These are phyloP conservation scores for Cheilosia impressa DNA, from an alignment of 2,888 invertebrate genomes.

Conservation along the genomic window DNA sequence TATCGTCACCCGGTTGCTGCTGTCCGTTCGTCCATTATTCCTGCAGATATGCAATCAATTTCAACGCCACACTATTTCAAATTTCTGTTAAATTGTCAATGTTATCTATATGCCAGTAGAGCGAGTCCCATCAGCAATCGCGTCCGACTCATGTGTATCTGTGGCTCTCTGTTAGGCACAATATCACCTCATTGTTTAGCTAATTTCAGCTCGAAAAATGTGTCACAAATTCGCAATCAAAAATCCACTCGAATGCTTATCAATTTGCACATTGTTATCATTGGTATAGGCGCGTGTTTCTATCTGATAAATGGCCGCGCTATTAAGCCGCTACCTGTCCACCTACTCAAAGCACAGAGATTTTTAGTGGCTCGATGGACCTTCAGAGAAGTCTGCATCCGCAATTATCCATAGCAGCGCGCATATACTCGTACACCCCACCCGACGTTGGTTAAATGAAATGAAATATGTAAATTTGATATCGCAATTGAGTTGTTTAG, in stretches of 20 bases:
- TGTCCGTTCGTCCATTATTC: not conserved
- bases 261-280: slow-evolving; percentile 37
- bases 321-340: not conserved
- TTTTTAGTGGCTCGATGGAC: too few species aligned
- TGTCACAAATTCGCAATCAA: slow-evolving; percentile 42
- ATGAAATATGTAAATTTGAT: slow-evolving; percentile 66
- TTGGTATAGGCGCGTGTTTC: not conserved
- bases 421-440: slow-evolving; percentile 9
- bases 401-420: slow-evolving; percentile 38
- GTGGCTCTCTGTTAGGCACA: not conserved
- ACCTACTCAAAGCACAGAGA: not conserved
- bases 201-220: slow-evolving; percentile 12
- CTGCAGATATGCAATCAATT: not conserved
- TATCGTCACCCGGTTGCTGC: not conserved
- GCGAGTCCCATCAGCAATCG: not conserved
- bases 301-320: not conserved
- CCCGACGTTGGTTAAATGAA: slow-evolving; percentile 38
- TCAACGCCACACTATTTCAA: not conserved
- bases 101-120: slow-evolving; percentile 9
- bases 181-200: not conserved
- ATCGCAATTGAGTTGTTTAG: slow-evolving; percentile 57
- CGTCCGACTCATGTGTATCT: not conserved
- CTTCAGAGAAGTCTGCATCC: slow-evolving; percentile 38
- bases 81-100: slow-evolving; percentile 21
- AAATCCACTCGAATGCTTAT: slow-evolving; percentile 30